Evolutionary conservation across 2,888 invertebrate genomes (phyloP).

Genomic region (Leptodirus hochenwartii): DNA sequence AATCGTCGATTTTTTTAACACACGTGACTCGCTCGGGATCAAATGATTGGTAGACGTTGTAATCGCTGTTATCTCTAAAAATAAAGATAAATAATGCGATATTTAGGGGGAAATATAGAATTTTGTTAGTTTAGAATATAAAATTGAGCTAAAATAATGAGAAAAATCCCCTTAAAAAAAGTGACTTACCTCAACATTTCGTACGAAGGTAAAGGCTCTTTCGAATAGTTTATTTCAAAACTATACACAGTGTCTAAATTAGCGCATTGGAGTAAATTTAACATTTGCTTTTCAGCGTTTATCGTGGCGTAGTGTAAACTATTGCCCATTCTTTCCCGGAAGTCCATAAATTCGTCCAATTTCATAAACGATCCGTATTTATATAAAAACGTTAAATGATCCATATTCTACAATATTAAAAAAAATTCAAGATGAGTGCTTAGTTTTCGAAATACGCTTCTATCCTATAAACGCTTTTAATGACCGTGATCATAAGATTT

Average conservation of each 20-base stretch:
- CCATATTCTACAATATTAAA: conserved; percentile 49
- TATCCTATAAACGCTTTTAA: too few species aligned
- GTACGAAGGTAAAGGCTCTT: too few species aligned
- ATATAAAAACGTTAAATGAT: conserved; percentile 81
- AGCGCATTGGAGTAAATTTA: conserved; percentile 41
- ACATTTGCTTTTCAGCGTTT: conserved; percentile 46
- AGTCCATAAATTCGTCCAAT: conserved; percentile 75
- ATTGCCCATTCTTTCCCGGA: conserved; percentile 60
- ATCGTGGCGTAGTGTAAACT: conserved; percentile 59
- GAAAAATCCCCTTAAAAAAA: too few species aligned
- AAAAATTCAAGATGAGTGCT: conserved; percentile 5
- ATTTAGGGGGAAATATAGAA: background rate
- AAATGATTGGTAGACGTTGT: conserved; percentile 50
- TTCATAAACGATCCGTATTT: conserved; percentile 90
- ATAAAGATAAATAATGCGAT: conserved; percentile 10
- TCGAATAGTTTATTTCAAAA: conserved; percentile 27
- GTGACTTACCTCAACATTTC: too few species aligned
- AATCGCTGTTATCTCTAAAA: conserved; percentile 58
- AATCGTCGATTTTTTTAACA: too few species aligned
- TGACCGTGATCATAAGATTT: too few species aligned
- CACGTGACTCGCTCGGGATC: conserved; percentile 33
- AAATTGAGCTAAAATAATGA: background rate
- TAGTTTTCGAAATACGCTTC: too few species aligned
- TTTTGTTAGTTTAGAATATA: background rate
- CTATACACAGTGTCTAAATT: conserved; percentile 33